Percentiles rank a stretch among this genome's conserved stretches.
Conservation (phyloP, 2,888 invertebrate genomes). For the Ceraclea dissimilis region DNA sequence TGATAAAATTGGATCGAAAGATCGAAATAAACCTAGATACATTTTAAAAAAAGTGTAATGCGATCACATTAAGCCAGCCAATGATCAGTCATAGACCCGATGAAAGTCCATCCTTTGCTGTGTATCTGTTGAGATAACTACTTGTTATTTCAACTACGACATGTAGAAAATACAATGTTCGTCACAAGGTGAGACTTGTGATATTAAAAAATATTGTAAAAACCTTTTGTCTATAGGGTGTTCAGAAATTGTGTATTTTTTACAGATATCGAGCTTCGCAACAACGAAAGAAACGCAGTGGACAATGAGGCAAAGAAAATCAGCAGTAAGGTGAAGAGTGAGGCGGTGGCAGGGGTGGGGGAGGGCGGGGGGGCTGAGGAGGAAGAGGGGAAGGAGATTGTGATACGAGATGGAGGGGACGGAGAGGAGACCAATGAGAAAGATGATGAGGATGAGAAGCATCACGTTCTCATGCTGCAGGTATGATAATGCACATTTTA, state of each 20-base stretch:
- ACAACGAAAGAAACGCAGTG: slow-evolving; percentile 21
- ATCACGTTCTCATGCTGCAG: slow-evolving; percentile 20
- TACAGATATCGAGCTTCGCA: slow-evolving; percentile 22
- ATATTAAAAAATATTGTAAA: too few relatives aligned
- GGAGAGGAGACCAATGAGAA: slow-evolving; percentile 17
- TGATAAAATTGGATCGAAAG: too few relatives aligned
- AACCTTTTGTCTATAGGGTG: too few relatives aligned
- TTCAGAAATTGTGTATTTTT: not conserved
- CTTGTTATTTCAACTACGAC: too few relatives aligned
- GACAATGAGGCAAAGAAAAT: slow-evolving; percentile 15
- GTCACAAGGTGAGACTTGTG: too few relatives aligned
- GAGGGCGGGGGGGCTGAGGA: slow-evolving; percentile 2
- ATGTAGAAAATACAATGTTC: too few relatives aligned
- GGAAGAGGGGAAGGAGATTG: slow-evolving; percentile 7
- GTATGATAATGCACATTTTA: slow-evolving; percentile 4
- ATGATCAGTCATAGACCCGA: too few relatives aligned
- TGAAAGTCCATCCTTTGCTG: too few relatives aligned
- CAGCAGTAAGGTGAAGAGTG: not conserved
- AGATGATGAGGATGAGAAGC: slow-evolving; percentile 21
- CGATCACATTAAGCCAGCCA: too few relatives aligned
- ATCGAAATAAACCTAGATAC: too few relatives aligned
- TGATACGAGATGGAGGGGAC: slow-evolving; percentile 9
- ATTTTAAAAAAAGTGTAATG: too few relatives aligned
- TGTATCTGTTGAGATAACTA: too few relatives aligned
- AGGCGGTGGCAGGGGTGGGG: not conserved